Percentiles rank a stretch among this genome's conserved stretches.
phyloP scores from a whole-genome alignment of 2,797 vertebrate species.

The Halcyon chelicuti region DNA sequence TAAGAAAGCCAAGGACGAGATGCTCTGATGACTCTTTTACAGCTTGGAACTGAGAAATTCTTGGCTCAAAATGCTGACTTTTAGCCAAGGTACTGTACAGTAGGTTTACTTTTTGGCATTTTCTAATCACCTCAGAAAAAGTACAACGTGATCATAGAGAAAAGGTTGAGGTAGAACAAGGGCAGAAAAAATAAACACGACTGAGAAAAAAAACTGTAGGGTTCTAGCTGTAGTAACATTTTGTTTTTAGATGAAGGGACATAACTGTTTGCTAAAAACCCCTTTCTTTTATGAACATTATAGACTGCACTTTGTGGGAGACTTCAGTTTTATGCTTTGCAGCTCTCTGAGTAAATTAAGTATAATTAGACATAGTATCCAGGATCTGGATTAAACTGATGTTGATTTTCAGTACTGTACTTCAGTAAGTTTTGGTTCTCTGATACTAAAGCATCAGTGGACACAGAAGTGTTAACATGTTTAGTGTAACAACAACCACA shows the following conservation, averaged over 20 bases:
- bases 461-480: not conserved
- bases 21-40: slow-evolving; percentile 46
- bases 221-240: not conserved
- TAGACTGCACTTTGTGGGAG: not conserved
- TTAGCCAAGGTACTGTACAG: slow-evolving; percentile 40
- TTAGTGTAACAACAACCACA: not conserved
- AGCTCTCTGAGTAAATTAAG: not conserved
- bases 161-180: slow-evolving; percentile 8
- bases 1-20: slow-evolving; percentile 44
- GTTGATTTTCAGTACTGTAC: not conserved
- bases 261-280: not conserved
- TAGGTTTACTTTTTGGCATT: slow-evolving; percentile 42
- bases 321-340: not conserved
- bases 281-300: not conserved
- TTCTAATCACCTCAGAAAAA: slow-evolving; percentile 18
- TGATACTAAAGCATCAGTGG: not conserved
- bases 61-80: slow-evolving; percentile 57
- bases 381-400: not conserved
- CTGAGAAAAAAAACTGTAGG: not conserved
- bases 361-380: not conserved
- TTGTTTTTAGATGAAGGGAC: not conserved
- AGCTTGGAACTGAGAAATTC: slow-evolving; percentile 29
- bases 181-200: not conserved
- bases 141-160: slow-evolving; percentile 17
- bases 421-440: not conserved